phyloP scores from a whole-genome alignment of 1,140 invertebrate species.

The Drosophila kohkoa region DNA sequence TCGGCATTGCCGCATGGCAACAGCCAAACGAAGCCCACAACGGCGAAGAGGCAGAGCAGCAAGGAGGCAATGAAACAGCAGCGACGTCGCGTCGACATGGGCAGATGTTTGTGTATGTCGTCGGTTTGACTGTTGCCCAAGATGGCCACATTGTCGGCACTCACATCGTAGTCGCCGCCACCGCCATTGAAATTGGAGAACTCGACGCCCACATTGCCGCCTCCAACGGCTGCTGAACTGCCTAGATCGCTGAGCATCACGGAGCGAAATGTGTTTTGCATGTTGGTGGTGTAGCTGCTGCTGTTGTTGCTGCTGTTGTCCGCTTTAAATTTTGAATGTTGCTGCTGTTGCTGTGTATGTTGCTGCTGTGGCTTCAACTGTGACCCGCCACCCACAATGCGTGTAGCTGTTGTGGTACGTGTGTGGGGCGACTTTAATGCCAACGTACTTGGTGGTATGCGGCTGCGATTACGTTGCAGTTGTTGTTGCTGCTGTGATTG shows the following conservation, averaged over 20 bases:
- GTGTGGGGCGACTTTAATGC: constrained; percentile 66
- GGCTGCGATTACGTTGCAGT: constrained; percentile 77
- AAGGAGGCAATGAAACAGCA: constrained; percentile 89
- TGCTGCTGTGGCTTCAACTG: constrained; percentile 21
- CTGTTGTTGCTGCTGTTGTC: constrained; percentile 33
- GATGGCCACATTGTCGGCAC: constrained; percentile 81
- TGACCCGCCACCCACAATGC: constrained; percentile 37
- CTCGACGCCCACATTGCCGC: constrained; percentile 55
- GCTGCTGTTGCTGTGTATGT: constrained; percentile 14
- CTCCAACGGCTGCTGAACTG: constrained; percentile 22
- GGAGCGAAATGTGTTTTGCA: constrained; percentile 83
- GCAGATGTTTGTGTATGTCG: constrained; percentile 70
- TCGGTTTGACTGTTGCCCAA: constrained; percentile 54
- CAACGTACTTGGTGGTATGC: constrained; percentile 68
- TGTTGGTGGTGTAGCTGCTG: constrained; percentile 74
- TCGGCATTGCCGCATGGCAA: constrained; percentile 88
- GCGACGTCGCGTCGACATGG: constrained; percentile 88
- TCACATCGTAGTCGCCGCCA: constrained; percentile 71
- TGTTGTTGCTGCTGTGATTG: constrained; percentile 40
- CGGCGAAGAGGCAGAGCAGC: constrained; percentile 89
- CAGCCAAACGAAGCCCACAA: constrained; percentile 90
- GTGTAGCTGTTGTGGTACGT: constrained; percentile 52
- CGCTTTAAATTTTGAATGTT: constrained; percentile 46
- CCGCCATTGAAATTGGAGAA: constrained; percentile 76
- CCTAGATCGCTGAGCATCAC: constrained; percentile 86